Evolutionary conservation across 2,888 invertebrate species (phyloP).

Genomic region (Gasteruption jaculator): DNA sequence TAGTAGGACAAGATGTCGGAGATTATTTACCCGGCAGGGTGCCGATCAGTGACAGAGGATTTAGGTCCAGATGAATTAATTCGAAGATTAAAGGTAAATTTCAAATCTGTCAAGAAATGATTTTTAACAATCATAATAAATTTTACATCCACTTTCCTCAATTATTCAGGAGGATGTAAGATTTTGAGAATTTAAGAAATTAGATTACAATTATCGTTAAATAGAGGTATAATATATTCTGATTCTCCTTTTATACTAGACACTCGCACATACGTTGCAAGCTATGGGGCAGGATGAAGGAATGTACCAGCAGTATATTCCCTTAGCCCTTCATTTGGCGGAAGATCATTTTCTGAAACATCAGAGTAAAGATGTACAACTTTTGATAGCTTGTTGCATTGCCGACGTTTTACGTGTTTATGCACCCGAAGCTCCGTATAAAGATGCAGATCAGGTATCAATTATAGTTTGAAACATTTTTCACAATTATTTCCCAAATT

Average conservation of each 20-base stretch:
- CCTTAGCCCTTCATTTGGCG: slow-evolving; percentile 86
- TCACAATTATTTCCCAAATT: slow-evolving; percentile 2
- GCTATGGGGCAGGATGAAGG: slow-evolving; percentile 96
- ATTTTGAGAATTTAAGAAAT: slow-evolving; percentile 3
- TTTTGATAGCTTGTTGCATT: slow-evolving; percentile 94
- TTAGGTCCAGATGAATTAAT: slow-evolving; percentile 94
- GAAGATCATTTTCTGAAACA: slow-evolving; percentile 91
- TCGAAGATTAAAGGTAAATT: slow-evolving; percentile 79
- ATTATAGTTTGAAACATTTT: slow-evolving; percentile 3
- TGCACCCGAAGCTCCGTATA: slow-evolving; percentile 97
- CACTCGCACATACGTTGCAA: slow-evolving; percentile 89
- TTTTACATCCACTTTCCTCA: not conserved
- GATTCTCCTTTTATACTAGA: slow-evolving; percentile 58
- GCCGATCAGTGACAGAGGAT: slow-evolving; percentile 91
- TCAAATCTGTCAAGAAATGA: not conserved
- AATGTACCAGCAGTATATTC: slow-evolving; percentile 86
- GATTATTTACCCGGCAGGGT: slow-evolving; percentile 91
- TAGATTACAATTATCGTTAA: too few species aligned
- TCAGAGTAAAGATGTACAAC: slow-evolving; percentile 85
- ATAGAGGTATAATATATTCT: too few species aligned
- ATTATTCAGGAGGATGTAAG: not conserved
- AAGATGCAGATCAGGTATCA: slow-evolving; percentile 87
- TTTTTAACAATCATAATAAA: not conserved
- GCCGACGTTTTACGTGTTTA: slow-evolving; percentile 95
- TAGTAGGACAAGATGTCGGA: slow-evolving; percentile 65